Base-by-base conservation (phyloP, 2,797 vertebrate species). In the Kryptolebias ocellatus region DNA sequence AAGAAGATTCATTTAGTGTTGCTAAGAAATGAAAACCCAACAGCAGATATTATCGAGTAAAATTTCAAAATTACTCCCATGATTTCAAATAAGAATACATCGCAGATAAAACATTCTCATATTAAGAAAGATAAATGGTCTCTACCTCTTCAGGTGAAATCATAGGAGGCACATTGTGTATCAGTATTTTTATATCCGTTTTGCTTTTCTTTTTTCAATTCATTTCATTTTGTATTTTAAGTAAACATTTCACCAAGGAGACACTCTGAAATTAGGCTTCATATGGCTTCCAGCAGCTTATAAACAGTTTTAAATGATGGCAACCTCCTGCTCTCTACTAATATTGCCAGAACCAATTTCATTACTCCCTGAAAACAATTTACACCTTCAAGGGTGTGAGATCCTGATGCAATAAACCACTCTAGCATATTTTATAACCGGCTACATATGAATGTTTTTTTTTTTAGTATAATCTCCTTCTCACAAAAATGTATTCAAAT, bases 291-390 rank as follows among this genome's bases (percentile, higher is more conserved):
- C 75, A 74, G 79, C 74, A 58, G 79, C 70, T 78, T 82, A 67
- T 80, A 68, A 80, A 75, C 70, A n/a, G 37, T 72, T 87, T 80
- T 78, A 88, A 88, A 84, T 72, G 73, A 85, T 60, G 76, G 57
- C 60, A 87, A 76, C 68, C 83, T 88, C 75, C 82, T 80, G 76
- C 78, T 86, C 79, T 63, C 71, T 65, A 78, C 80, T 85, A 83
- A 84, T 77, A 77, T 65, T 65, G 78, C 81, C 78, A 75, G 68
- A 86, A 83, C 72, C 79, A 90, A 89, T 88, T 80, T 79, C 77
- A 80, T 79, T 81, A 74, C 60, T 67, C 67, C 64, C 77, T 74
- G 77, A 90, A 51, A 86, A 87, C 84, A 83, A 84, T 90, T 84
- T 89, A 80, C 86, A 90, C 89, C 85, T 87, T 77, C 7, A 2